Evolutionary conservation across 2,113 vertebrate species (phyloP), one percentile per base, ranked within the genome.

Genomic region (Platanista minor): DNA sequence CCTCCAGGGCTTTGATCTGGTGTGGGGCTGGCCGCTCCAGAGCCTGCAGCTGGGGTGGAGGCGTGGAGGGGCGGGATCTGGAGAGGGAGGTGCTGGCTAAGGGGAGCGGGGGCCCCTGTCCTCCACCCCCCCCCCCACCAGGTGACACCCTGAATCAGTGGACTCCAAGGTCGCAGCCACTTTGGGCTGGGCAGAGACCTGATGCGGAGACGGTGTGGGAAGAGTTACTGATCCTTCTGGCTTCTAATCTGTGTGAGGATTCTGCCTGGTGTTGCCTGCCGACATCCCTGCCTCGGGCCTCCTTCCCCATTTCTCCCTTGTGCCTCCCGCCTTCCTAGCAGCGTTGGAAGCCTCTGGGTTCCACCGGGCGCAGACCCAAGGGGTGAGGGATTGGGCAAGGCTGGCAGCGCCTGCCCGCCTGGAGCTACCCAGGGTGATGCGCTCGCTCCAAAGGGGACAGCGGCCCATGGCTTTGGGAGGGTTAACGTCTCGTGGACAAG

Each of bases 1-100:
- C 98, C 98, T 98, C 97, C 95, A 2, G 96, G 98, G 98, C 98
- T 98, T 98, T 97, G 96, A 98, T 98, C 98, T 98, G 98, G 98
- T 96, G 97, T 97, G 98, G 97, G 97, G 97, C 98, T 96, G 86
- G 97, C 96, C 46, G 87, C 98, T 98, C 96, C 87, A 69, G 74
- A 67, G 86, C 85, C 9, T 11, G 10, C 49, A 49, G 71, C 67
- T 11, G 6, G 74, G 31, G 85, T n/a, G 17, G 71, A 39, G 57
- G 10, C 64, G 36, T 1, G 0, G 33, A 95, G 80, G 96, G 62
- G 80, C 25, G 46, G 94, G 87, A 78, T 87, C 75, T 74, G 69
- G 49, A 69, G 94, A 94, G 46, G 78, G 82, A 91, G 46, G 41
- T n/a, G 12, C 90, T 31, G 14, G 78, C 36, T 4, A 21, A 6